Base-by-base conservation (phyloP, 1,140 invertebrate genomes). In the Hormaphis cornu region DNA sequence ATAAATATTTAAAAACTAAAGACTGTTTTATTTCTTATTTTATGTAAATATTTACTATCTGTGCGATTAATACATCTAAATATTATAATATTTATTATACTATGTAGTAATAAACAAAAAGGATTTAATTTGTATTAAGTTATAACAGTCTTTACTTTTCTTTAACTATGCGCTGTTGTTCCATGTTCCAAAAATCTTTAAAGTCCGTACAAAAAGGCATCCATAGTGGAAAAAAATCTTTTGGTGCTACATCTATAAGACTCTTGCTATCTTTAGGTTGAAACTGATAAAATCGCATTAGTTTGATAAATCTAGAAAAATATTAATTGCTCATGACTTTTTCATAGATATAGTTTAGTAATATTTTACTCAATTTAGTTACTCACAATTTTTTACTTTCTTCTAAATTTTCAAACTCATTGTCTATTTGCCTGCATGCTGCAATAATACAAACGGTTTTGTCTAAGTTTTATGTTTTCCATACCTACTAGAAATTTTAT, bases 141-240 rank as follows among this genome's bases (percentile, higher is more conserved):
- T 14, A 72, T 28, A 30, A 37, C 40, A 7, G 63, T 24, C 76
- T 81, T 81, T 81, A 90, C 89, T 87, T 88, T 79, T 92, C 87
- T 79, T 93, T 93, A 66, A 87, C 83, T 26, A 93, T 83, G 74
- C 84, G 83, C 72, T 92, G 88, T 74, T 95, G 87, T 78, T 97
- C 94, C 75, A 91, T 93, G 75, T 95, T 95, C 88, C 91, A 97
- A 72, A 95, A 89, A 76, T 93, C 91, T 81, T 96, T 96, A 76
- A 97, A 97, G 78, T 97, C 95, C 54, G 85, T 85, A 77, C 91
- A 94, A 80, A 98, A 98, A 50, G 84, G 82, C 0, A 86, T 83
- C 94, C 94, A 97, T 26, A 89, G 79, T 69, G 85, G 83, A 74
- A 97, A 97, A 76, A 97, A 97, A 71, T 95, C 90, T 75, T 90